Evolutionary conservation across 1,140 invertebrate species (phyloP).

Genomic region (Lanistes nyassanus): DNA sequence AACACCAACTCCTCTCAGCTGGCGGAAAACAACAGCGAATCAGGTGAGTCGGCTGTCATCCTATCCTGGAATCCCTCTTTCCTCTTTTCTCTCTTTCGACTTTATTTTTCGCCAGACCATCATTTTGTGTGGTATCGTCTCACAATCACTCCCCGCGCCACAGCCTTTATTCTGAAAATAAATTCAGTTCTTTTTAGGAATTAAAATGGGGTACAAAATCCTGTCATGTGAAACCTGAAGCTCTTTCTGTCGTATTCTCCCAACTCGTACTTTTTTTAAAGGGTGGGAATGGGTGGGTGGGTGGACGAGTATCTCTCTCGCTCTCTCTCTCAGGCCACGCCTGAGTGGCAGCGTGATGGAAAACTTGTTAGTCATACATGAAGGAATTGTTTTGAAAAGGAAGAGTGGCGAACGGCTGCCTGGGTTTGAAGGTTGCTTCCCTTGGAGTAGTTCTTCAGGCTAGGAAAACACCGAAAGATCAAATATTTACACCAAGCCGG

Average conservation of each 20-base stretch:
- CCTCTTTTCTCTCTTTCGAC: background rate
- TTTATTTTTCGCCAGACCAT: background rate
- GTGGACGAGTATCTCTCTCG: too few relatives aligned
- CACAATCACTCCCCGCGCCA: too few relatives aligned
- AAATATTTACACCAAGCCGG: conserved; percentile 29
- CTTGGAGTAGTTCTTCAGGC: conserved; percentile 22
- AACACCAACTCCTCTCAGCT: conserved; percentile 54
- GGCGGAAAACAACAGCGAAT: conserved; percentile 61
- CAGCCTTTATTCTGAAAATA: too few relatives aligned
- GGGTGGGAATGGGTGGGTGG: too few relatives aligned
- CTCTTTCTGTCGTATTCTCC: background rate
- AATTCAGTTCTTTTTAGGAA: too few relatives aligned
- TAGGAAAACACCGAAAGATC: conserved; percentile 31
- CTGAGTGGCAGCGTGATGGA: conserved; percentile 32
- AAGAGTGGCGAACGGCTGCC: conserved; percentile 15
- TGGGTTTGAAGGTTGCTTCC: conserved; percentile 22
- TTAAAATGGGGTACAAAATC: too few relatives aligned
- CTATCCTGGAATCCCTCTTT: background rate
- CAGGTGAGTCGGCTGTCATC: conserved; percentile 44
- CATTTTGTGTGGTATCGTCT: too few relatives aligned
- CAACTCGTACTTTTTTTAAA: too few relatives aligned
- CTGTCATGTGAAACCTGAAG: too few relatives aligned
- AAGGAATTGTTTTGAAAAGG: conserved; percentile 32
- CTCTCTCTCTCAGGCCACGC: conserved; percentile 10
- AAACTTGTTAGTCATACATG: conserved; percentile 34